These are phyloP conservation scores for Pardalotus punctatus DNA, from an alignment of 2,113 vertebrate species.

Conservation along the genomic window DNA sequence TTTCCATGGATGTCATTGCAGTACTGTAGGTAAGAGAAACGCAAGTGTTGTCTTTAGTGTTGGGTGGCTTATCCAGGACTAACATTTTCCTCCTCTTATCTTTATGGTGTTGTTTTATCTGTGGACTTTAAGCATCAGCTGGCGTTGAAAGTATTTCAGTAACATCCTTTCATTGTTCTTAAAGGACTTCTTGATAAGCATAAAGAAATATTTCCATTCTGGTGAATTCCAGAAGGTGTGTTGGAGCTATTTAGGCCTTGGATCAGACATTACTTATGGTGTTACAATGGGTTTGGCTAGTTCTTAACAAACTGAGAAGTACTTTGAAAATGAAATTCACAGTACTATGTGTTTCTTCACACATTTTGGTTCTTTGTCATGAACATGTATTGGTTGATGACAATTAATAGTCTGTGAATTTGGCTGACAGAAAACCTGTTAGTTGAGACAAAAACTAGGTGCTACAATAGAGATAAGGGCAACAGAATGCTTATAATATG, in stretches of 20 bases:
- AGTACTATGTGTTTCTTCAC: neutral
- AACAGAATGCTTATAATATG: neutral
- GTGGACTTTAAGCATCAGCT: neutral
- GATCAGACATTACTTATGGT: neutral
- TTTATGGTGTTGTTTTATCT: neutral
- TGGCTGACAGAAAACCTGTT: neutral
- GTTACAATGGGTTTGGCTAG: neutral
- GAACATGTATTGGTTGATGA: neutral
- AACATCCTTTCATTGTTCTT: neutral
- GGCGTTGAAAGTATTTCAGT: neutral
- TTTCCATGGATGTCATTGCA: rapidly evolving
- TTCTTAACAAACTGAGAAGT: neutral
- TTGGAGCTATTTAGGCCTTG: neutral
- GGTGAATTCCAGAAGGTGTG: neutral
- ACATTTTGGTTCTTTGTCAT: neutral
- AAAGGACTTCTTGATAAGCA: neutral
- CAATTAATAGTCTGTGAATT: conserved; percentile 3
- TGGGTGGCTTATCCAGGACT: neutral
- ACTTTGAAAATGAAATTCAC: neutral
- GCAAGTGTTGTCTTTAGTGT: rapidly evolving
- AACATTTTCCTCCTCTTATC: neutral
- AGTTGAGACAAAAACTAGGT: neutral
- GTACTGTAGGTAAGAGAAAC: rapidly evolving
- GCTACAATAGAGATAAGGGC: neutral
- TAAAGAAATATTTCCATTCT: neutral